Evolutionary conservation across 64 coral and sea anemone genomes (phyloP), one percentile per base, ranked within the genome.

Genomic region (Montipora capricornis): DNA sequence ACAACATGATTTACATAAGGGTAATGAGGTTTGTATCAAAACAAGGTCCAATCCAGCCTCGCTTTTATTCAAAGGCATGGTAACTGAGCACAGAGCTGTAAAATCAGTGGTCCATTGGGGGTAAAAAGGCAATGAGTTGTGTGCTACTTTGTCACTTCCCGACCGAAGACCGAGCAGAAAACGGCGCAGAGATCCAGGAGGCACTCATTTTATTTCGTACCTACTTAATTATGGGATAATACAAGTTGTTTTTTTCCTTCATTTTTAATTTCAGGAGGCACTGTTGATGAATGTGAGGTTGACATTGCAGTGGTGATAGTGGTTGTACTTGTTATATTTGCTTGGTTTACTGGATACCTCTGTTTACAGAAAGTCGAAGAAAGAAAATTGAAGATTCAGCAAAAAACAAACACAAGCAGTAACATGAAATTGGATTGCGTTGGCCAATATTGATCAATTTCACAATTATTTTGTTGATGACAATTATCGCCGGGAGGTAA

Each of bases 341-440:
- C 20, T 82, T 82, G 80, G 80, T 82, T 82, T 44, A 82, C 55
- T 6, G 80, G 80, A 29, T 82, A 62, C 80, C 2, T 82, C 9
- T 82, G 55, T 44, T 52, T 82, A 10, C 80, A 82, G 49, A 82
- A 44, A 4, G 80, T 44, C 10, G 52, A 82, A 82, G 80, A 82
- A 16, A 82, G 52, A 44, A 82, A 82, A 37, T 52, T 22, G n/a
- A 61, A 82, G 11, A 61, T 1, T 8, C 1, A 8, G 61, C 10
- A 82, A 14, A 52, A 61, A 26, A 61, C 53, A 58, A 45, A 61
- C n/a, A 3, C 44, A 59, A 5, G 12, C 52, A 61, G 14, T 82
- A 5, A 15, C 79, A 81, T 81, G 52, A 81, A 71, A 20, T 20
- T 24, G 20, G 68, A 71, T 19, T 71, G 68, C 62, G 4, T 14